phyloP scores from a whole-genome alignment of 2,797 vertebrate species.

The Centroberyx gerrardi region DNA sequence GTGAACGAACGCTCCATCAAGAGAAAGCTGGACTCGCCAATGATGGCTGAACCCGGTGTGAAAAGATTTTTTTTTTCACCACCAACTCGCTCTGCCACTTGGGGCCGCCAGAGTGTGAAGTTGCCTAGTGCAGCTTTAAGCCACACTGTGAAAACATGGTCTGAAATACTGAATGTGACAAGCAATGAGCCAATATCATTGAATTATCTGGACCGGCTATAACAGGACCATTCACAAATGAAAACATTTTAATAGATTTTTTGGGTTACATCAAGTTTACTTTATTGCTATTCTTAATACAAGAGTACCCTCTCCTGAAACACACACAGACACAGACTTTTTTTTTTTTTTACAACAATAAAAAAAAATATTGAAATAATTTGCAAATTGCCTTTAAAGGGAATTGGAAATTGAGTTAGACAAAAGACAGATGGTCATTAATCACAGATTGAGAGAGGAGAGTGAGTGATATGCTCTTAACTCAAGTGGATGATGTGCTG shows the following conservation, averaged over 20 bases:
- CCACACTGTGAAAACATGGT: too few species aligned
- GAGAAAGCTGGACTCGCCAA: too few species aligned
- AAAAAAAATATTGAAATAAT: conserved; percentile 14
- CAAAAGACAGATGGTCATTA: conserved; percentile 61
- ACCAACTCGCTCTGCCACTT: too few species aligned
- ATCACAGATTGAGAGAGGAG: conserved; percentile 47
- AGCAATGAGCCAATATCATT: too few species aligned
- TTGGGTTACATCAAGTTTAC: not conserved
- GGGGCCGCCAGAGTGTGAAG: too few species aligned
- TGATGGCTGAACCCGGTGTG: too few species aligned
- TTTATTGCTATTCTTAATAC: not conserved
- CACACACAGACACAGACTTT: not conserved
- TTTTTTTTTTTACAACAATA: not conserved
- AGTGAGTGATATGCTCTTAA: conserved; percentile 51
- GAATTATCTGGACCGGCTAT: not conserved
- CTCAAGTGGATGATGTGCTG: conserved; percentile 60
- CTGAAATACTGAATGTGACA: too few species aligned
- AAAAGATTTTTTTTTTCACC: too few species aligned
- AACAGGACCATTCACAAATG: not conserved
- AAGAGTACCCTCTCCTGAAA: not conserved
- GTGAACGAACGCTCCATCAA: too few species aligned
- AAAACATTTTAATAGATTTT: conserved; percentile 3
- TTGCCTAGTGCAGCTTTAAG: too few species aligned
- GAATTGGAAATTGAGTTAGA: conserved; percentile 11
- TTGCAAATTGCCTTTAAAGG: conserved; percentile 36